These are phyloP conservation scores for Drosophila mauritiana DNA, from an alignment of 1,140 invertebrate species.

Conservation along the genomic window DNA sequence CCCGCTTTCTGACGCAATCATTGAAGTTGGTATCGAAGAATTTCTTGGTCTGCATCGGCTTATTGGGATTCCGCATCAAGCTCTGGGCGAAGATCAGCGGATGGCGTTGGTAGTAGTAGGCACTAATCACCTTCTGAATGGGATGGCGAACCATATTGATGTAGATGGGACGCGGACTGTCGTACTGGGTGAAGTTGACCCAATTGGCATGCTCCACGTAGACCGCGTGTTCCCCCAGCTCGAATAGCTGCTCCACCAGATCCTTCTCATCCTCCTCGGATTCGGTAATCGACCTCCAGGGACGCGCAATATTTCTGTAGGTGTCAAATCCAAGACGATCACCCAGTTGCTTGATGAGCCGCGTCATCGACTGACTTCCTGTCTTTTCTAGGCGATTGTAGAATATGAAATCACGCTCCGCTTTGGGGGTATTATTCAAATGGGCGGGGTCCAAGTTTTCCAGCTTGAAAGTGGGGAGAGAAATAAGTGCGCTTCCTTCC, in stretches of 20 bases:
- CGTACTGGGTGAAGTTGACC: constrained; percentile 89
- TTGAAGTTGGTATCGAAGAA: constrained; percentile 96
- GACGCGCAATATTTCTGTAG: constrained; percentile 43
- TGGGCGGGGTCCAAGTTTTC: constrained; percentile 62
- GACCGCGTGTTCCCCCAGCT: constrained; percentile 55
- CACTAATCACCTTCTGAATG: constrained; percentile 94
- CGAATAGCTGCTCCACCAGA: constrained; percentile 76
- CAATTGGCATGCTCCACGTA: constrained; percentile 77
- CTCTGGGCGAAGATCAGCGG: constrained; percentile 86
- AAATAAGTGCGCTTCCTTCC: constrained; percentile 2
- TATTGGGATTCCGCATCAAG: constrained; percentile 92
- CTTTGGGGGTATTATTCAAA: constrained; percentile 91
- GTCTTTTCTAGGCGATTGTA: constrained; percentile 96
- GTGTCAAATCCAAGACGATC: constrained; percentile 77
- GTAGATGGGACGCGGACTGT: constrained; percentile 92
- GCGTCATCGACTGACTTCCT: constrained; percentile 94
- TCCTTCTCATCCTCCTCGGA: constrained; percentile 88
- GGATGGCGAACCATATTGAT: constrained; percentile 95
- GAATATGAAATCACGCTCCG: constrained; percentile 87
- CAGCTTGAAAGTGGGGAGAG: constrained; percentile 56
- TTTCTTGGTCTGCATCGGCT: constrained; percentile 90
- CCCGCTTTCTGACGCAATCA: constrained; percentile 90
- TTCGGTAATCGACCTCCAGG: not conserved
- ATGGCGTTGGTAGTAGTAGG: constrained; percentile 91
- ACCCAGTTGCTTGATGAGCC: constrained; percentile 87